Evolutionary conservation across 2,113 vertebrate genomes (phyloP).

Genomic region (Cisticola juncidis): DNA sequence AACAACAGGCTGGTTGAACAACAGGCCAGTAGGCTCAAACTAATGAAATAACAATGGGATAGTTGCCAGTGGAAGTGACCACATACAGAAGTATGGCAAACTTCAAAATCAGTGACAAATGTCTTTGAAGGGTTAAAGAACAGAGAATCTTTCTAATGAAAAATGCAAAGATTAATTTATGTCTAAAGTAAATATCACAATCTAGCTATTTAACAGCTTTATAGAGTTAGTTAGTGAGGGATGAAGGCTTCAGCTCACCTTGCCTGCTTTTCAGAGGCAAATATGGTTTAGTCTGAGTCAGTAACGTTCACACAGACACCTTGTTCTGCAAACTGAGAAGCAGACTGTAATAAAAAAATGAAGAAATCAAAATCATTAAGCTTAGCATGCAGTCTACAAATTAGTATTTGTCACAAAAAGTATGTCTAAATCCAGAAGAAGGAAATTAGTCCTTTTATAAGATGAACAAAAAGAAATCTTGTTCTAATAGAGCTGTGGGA

Average conservation of each 20-base stretch:
- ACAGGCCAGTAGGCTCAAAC: not conserved
- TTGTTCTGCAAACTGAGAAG: not conserved
- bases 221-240: not conserved
- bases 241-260: not conserved
- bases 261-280: not conserved
- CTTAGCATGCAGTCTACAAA: not conserved
- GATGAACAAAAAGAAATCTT: not conserved
- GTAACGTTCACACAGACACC: not conserved
- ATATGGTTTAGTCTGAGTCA: not conserved
- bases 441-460: not conserved
- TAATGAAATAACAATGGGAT: not conserved
- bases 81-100: not conserved
- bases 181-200: not conserved
- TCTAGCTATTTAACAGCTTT: not conserved
- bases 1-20: not conserved
- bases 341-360: not conserved
- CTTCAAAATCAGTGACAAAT: not conserved
- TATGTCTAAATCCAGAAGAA: not conserved
- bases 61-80: not conserved
- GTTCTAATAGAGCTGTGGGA: not conserved
- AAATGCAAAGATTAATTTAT: not conserved
- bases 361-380: not conserved
- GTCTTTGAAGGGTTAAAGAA: constrained; percentile 7
- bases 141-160: not conserved
- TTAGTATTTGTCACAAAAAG: not conserved